Evolutionary conservation across 2,113 vertebrate species (phyloP).

Genomic region (Poecilia latipinna): DNA sequence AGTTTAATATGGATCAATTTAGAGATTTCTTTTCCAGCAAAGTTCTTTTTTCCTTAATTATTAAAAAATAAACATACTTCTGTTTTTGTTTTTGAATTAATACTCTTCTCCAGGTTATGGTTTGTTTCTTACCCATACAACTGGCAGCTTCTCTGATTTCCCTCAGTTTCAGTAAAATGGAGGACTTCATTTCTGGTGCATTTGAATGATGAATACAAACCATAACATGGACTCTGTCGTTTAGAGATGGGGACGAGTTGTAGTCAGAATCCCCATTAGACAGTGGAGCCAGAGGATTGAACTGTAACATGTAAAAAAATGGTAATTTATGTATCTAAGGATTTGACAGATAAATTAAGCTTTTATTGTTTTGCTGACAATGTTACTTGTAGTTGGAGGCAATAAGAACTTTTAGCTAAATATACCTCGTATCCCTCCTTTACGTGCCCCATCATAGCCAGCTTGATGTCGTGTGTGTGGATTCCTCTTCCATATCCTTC

Average conservation of each 20-base stretch:
- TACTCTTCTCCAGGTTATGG: too few species aligned
- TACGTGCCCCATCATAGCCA: conserved; percentile 40
- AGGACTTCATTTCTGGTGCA: not conserved
- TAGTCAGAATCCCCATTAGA: not conserved
- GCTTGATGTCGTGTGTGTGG: conserved; percentile 25
- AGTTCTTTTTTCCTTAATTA: too few species aligned
- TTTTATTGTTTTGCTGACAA: not conserved
- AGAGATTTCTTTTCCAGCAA: too few species aligned
- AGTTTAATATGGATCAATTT: too few species aligned
- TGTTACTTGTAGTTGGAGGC: not conserved
- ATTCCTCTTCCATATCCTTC: not conserved
- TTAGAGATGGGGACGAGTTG: conserved; percentile 3
- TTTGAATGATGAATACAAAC: conserved; percentile 32
- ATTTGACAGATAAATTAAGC: not conserved
- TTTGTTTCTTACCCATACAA: conserved; percentile 22
- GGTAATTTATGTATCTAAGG: not conserved
- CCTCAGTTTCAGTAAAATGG: conserved; percentile 30
- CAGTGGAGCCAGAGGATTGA: conserved; percentile 16
- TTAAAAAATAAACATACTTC: too few species aligned
- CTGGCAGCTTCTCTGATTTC: conserved; percentile 22
- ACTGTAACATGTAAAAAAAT: conserved; percentile 20
- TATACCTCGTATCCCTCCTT: conserved; percentile 44
- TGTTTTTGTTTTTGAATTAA: too few species aligned
- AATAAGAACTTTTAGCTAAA: too few species aligned
- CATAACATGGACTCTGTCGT: conserved; percentile 36